Evolutionary conservation across 2,113 vertebrate genomes (phyloP).

Genomic region (Azemiops feae): DNA sequence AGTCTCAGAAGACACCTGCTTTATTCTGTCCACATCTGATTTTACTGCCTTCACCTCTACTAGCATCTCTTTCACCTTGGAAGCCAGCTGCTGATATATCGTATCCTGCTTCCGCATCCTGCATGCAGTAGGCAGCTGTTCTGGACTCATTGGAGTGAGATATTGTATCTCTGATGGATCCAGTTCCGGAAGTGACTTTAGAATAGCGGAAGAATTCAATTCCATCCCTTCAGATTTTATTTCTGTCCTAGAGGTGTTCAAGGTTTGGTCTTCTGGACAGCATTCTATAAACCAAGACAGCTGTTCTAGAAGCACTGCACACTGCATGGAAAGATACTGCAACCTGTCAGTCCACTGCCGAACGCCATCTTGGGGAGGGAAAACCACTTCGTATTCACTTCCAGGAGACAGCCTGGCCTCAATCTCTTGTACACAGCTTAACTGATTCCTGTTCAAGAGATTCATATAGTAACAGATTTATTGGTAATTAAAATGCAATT

Average conservation of each 20-base stretch:
- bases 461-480: not conserved
- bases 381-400: constrained; percentile 62
- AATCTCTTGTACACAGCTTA: constrained; percentile 75
- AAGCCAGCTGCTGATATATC: constrained; percentile 74
- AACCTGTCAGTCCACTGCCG: constrained; percentile 76
- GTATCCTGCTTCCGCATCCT: constrained; percentile 78
- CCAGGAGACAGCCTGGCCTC: constrained; percentile 55
- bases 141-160: constrained; percentile 76
- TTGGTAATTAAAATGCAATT: not conserved
- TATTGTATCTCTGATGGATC: constrained; percentile 68
- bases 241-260: not conserved
- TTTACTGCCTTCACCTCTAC: constrained; percentile 69
- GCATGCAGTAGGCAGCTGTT: constrained; percentile 79
- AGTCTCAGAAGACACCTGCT: constrained; percentile 67
- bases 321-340: constrained; percentile 79
- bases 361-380: constrained; percentile 84
- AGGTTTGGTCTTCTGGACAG: constrained; percentile 75
- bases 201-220: not conserved
- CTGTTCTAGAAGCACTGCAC: constrained; percentile 79
- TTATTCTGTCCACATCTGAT: constrained; percentile 73
- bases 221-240: constrained; percentile 31
- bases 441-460: constrained; percentile 74
- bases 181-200: not conserved
- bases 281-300: constrained; percentile 85
- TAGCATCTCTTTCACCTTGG: constrained; percentile 64